phyloP scores from a whole-genome alignment of 2,113 vertebrate genomes.

The Corythornis vintsioides region DNA sequence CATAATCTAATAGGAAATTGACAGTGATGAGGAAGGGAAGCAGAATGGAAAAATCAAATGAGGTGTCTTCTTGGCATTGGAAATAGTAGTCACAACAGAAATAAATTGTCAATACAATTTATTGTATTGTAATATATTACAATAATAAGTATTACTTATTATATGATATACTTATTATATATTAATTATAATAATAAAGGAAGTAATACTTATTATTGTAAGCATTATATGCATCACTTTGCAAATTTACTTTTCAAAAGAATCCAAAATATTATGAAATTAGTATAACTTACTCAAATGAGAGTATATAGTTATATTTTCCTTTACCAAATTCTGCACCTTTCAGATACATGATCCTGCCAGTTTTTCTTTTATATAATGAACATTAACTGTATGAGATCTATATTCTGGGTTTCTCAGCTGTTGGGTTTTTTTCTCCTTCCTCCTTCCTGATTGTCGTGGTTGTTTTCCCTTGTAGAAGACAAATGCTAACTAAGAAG shows the following conservation, averaged over 20 bases:
- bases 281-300: background rate
- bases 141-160: no score
- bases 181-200: no score
- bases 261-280: background rate
- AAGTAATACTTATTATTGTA: background rate
- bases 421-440: background rate
- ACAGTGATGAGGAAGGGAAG: background rate
- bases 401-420: background rate
- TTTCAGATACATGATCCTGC: background rate
- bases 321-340: background rate
- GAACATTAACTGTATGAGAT: background rate
- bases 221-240: background rate
- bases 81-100: background rate
- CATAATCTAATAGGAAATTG: background rate
- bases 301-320: background rate
- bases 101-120: no score
- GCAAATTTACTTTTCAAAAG: background rate
- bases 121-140: no score
- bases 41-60: background rate
- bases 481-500: background rate
- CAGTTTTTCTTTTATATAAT: background rate
- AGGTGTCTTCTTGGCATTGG: background rate
- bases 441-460: background rate
- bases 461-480: background rate
- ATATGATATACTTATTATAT: no score